Conservation (phyloP, 1,140 invertebrate genomes). For the Octopus sinensis region DNA sequence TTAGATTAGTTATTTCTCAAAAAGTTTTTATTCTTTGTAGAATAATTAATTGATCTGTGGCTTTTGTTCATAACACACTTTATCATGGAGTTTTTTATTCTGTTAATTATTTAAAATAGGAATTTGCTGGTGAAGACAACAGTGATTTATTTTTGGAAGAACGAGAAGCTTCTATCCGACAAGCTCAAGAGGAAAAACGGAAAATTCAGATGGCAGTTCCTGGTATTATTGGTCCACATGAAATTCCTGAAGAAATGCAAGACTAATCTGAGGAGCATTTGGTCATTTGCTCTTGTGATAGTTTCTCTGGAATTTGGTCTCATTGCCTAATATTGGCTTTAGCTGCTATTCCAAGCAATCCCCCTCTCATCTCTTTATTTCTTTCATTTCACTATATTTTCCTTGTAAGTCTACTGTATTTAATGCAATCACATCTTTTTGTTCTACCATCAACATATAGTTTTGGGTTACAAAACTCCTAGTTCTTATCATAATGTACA, state of each 20-base stretch:
- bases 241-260: constrained; percentile 95
- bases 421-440: neutral
- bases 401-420: neutral
- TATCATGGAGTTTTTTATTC: neutral
- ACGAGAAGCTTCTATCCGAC: constrained; percentile 78
- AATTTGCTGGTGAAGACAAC: constrained; percentile 96
- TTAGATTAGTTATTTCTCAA: no score
- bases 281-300: constrained; percentile 1
- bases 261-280: constrained; percentile 60
- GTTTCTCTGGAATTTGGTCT: neutral
- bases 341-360: neutral
- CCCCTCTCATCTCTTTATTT: neutral
- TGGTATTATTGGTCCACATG: constrained; percentile 94
- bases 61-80: no score
- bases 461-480: neutral
- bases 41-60: no score
- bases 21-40: no score
- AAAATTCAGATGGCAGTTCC: constrained; percentile 89
- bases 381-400: neutral
- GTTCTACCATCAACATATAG: neutral
- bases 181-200: constrained; percentile 90
- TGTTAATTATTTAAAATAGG: constrained; percentile 62
- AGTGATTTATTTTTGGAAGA: constrained; percentile 96
- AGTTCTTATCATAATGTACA: neutral
- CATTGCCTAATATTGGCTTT: neutral